phyloP scores from a whole-genome alignment of 2,797 vertebrate genomes.

The Aeoliscus strigatus region DNA sequence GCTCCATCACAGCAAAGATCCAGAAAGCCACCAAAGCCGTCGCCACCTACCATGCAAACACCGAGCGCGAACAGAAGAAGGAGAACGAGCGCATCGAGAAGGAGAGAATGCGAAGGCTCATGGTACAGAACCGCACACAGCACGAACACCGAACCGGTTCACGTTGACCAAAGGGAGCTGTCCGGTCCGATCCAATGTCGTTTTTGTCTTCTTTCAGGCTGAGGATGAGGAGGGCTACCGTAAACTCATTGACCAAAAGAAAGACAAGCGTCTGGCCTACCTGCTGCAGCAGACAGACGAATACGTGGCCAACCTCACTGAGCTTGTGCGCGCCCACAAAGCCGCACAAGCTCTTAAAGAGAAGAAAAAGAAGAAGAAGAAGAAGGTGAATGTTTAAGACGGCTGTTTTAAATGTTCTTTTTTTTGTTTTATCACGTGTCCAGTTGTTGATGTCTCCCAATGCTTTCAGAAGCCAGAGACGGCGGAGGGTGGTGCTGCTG shows the following conservation, averaged over 20 bases:
- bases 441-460: not conserved
- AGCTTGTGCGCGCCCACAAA: constrained; percentile 93
- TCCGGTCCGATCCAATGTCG: not conserved
- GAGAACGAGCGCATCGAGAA: constrained; percentile 96
- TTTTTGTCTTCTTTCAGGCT: constrained; percentile 66
- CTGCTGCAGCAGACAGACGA: constrained; percentile 96
- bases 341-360: constrained; percentile 93
- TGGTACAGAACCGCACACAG: too few species aligned
- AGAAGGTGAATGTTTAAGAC: constrained; percentile 68
- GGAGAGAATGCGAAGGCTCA: constrained; percentile 92
- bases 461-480: constrained; percentile 81
- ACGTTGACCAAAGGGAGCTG: too few species aligned
- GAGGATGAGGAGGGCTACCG: constrained; percentile 96
- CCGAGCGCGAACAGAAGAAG: constrained; percentile 96
- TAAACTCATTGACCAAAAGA: constrained; percentile 97
- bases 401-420: not conserved
- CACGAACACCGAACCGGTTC: too few species aligned
- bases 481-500: constrained; percentile 75
- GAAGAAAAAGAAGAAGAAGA: constrained; percentile 96
- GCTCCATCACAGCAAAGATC: constrained; percentile 90
- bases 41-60: constrained; percentile 95
- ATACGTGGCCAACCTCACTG: constrained; percentile 95
- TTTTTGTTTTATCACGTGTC: not conserved
- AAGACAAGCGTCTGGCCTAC: constrained; percentile 96
- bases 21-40: constrained; percentile 96